A percentile compares a stretch with the other conserved stretches of the same genome.
phyloP scores from a whole-genome alignment of 2,797 vertebrate genomes.

The Coluber constrictor region DNA sequence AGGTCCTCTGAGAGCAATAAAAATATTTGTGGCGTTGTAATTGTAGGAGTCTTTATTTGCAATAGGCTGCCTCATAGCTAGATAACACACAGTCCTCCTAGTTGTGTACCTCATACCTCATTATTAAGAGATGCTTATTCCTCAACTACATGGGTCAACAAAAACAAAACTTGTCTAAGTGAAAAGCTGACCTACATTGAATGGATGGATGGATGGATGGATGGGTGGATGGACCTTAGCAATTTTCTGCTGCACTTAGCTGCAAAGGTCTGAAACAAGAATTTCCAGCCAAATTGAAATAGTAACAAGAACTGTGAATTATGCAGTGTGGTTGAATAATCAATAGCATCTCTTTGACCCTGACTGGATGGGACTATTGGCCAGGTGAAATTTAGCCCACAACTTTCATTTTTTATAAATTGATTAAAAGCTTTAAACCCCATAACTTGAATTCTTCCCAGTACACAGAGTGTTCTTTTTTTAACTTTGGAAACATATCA shows the following conservation, averaged over 20 bases:
- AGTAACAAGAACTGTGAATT: neutral
- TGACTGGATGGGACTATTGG: neutral
- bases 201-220: neutral
- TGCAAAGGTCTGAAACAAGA: neutral
- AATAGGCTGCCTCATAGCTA: neutral
- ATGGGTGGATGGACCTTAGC: neutral
- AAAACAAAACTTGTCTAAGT: neutral
- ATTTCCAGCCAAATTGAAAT: neutral
- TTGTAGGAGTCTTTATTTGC: neutral
- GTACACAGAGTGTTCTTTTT: neutral
- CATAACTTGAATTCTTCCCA: neutral
- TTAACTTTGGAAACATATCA: neutral
- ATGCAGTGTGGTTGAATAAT: neutral
- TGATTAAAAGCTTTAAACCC: neutral
- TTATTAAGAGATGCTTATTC: neutral
- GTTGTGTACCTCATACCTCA: neutral
- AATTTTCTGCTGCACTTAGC: neutral
- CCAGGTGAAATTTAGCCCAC: neutral
- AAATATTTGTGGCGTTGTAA: neutral
- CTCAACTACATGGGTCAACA: neutral
- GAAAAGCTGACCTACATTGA: neutral
- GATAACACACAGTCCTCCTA: neutral
- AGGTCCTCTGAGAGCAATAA: neutral
- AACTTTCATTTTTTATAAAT: neutral
- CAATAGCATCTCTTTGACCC: neutral